Conservation (phyloP, 1,140 invertebrate species). For the Diorhabda carinulata region DNA sequence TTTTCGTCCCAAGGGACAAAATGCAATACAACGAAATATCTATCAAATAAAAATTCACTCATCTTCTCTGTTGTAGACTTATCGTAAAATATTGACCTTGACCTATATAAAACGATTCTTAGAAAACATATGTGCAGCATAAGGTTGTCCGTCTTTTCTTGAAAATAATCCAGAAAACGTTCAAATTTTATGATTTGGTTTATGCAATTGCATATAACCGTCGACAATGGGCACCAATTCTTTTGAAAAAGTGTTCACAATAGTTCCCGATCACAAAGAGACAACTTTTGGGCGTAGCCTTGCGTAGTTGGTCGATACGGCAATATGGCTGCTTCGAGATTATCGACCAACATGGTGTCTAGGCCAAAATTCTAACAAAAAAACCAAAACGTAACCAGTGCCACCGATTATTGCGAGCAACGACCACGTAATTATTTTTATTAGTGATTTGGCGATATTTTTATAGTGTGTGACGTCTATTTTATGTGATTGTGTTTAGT, state of each 20-base stretch:
- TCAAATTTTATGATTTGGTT: slow-evolving; percentile 4
- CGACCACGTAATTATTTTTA: slow-evolving; percentile 22
- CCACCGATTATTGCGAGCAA: slow-evolving; percentile 27
- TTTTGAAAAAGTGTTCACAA: slow-evolving; percentile 23
- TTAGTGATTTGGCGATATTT: slow-evolving; percentile 14
- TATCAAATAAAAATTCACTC: background rate
- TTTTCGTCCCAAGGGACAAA: too few relatives aligned
- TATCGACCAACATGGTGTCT: slow-evolving; percentile 29
- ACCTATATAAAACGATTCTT: background rate
- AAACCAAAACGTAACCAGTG: slow-evolving; percentile 26
- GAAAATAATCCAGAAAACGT: background rate
- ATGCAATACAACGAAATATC: too few relatives aligned
- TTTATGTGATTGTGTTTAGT: slow-evolving; percentile 18
- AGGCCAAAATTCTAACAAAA: slow-evolving; percentile 28
- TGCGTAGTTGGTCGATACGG: slow-evolving; percentile 33
- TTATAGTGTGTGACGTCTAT: slow-evolving; percentile 21
- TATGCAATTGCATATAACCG: background rate
- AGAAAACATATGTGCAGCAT: background rate
- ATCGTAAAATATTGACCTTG: slow-evolving; percentile 9
- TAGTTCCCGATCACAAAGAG: slow-evolving; percentile 29
- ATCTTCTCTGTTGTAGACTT: background rate
- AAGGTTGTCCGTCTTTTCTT: background rate
- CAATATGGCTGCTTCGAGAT: slow-evolving; percentile 30
- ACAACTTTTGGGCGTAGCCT: slow-evolving; percentile 32
- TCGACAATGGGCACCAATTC: slow-evolving; percentile 10